Evolutionary conservation across 2,113 vertebrate species (phyloP).

Genomic region (Perca fluviatilis): DNA sequence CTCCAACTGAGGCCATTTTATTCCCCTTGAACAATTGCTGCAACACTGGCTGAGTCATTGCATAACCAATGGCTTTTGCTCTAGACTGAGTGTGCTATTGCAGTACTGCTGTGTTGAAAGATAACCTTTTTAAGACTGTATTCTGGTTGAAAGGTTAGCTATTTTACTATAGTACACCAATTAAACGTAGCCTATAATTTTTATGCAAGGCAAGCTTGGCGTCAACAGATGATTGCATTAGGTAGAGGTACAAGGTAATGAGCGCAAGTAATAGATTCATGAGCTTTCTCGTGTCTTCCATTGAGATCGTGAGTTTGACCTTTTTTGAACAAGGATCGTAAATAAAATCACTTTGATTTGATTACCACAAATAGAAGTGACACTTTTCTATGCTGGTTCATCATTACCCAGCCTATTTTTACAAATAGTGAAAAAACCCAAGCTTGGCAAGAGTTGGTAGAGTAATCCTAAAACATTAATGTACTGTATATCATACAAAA

Average conservation of each 20-base stretch:
- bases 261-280: neutral
- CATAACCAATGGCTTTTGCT: conserved; percentile 66
- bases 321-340: neutral
- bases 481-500: neutral
- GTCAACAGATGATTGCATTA: conserved; percentile 2
- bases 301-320: neutral
- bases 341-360: neutral
- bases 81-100: conserved; percentile 48
- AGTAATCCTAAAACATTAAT: neutral
- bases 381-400: neutral
- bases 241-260: neutral
- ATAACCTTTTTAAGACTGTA: conserved; percentile 38
- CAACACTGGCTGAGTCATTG: conserved; percentile 51
- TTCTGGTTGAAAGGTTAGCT: conserved; percentile 48
- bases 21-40: conserved; percentile 47
- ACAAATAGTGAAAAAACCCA: neutral
- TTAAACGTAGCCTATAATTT: neutral
- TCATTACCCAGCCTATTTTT: neutral
- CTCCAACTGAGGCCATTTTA: conserved; percentile 16
- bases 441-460: neutral
- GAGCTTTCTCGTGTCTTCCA: neutral
- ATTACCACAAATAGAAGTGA: neutral
- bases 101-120: conserved; percentile 26
- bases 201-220: neutral
- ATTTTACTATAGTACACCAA: neutral